phyloP scores from a whole-genome alignment of 2,797 vertebrate genomes.

The Leptodactylus fallax region DNA sequence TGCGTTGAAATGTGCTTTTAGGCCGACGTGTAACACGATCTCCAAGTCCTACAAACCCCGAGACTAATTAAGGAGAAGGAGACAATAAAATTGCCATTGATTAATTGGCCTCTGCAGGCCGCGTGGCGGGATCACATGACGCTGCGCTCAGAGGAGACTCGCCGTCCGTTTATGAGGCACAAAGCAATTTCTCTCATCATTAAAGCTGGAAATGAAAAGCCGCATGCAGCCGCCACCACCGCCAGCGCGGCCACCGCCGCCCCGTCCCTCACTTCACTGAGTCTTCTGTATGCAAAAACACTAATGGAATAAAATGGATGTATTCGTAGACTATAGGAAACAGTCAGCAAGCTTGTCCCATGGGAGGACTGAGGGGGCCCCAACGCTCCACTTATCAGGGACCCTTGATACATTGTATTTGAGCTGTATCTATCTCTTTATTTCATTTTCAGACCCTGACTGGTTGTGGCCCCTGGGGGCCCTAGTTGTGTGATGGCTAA shows the following conservation, averaged over 20 bases:
- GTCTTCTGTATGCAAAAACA: not conserved
- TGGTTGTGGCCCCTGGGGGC: too few relatives aligned
- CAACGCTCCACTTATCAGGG: too few relatives aligned
- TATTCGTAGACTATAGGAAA: too few relatives aligned
- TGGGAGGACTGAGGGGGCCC: too few relatives aligned
- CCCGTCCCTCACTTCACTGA: not conserved
- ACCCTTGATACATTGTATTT: too few relatives aligned
- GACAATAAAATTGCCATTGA: slow-evolving; percentile 56
- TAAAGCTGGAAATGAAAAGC: slow-evolving; percentile 49
- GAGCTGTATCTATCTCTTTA: too few relatives aligned
- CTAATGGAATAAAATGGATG: slow-evolving; percentile 22
- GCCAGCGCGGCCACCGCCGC: not conserved
- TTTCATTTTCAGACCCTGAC: too few relatives aligned
- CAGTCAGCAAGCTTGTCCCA: not conserved
- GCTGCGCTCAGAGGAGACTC: slow-evolving; percentile 6
- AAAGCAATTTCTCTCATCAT: slow-evolving; percentile 49
- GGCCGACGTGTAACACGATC: slow-evolving; percentile 30
- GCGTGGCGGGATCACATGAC: slow-evolving; percentile 36
- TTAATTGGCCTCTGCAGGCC: slow-evolving; percentile 43
- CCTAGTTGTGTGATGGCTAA: too few relatives aligned
- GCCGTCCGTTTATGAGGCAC: slow-evolving; percentile 33
- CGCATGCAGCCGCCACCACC: not conserved
- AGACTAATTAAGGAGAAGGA: slow-evolving; percentile 55
- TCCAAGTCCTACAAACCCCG: slow-evolving; percentile 8
- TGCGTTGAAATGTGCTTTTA: slow-evolving; percentile 11